Base-by-base conservation (phyloP, 2,888 invertebrate species). In the Aporophyla lueneburgensis region DNA sequence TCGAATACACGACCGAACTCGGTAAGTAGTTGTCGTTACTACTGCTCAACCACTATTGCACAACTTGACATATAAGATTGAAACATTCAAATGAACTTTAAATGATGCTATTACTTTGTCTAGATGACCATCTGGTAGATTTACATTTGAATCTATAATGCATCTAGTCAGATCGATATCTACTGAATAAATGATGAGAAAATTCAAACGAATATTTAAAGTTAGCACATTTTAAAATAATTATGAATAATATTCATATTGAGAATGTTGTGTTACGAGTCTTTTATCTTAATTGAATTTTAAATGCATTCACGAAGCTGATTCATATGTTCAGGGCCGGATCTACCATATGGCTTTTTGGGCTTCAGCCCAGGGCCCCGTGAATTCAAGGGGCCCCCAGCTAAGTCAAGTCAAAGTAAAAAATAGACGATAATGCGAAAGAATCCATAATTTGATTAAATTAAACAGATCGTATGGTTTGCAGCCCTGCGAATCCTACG, bases 51-150 rank as follows among this genome's bases (percentile, higher is more conserved):
- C 33, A 33, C 33, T 40, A 62, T 76, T 56, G 54, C 40, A 54
- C 49, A 53, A 53, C 24, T 5, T 43, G 19, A 1, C 0, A 7
- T 1, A 33, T 2, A 46, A 72, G 54, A 53, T 16, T n/a, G 14
- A 53, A 70, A 58, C 16, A 24, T 16, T 24, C 0, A 14, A 61
- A 40, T 4, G 24, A 21, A 0, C 3, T 27, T 27, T 16, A 69
- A 46, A 16, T 70, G 21, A 46, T 0, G 19, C 4, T 14, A n/a
- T 82, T 78, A 83, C 81, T 74, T 83, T 70, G 66, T 67, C 74
- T 69, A 5, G 40, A 14, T 40, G 56, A 6, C 83, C 83, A 53
- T 56, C 61, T 51, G 5, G 43, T 19, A 19, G 19, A 24, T 43
- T 14, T n/a, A 14, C 53, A 16, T 54, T 66, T 70, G 46, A 83